phyloP scores from a whole-genome alignment of 2,888 invertebrate genomes.

The Romanomermis culicivorax region DNA sequence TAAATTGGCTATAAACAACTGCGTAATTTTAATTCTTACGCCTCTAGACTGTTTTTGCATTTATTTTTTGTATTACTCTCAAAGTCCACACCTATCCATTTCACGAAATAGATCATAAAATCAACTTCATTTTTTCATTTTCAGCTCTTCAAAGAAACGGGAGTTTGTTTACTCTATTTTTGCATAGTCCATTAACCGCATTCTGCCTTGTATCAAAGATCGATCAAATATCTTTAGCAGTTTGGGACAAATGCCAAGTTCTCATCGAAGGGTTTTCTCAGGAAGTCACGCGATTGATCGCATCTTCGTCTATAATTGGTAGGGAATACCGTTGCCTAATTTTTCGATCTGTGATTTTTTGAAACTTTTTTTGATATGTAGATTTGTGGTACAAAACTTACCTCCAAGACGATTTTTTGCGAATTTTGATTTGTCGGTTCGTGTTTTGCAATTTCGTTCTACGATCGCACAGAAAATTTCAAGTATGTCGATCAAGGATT shows the following conservation, averaged over 20 bases:
- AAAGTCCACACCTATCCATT: too few relatives aligned
- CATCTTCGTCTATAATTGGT: slow-evolving; percentile 54
- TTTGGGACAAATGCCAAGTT: slow-evolving; percentile 73
- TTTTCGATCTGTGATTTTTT: too few relatives aligned
- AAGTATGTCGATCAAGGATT: too few relatives aligned
- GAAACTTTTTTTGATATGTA: slow-evolving; percentile 18
- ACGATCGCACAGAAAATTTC: slow-evolving; percentile 57
- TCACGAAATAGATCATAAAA: too few relatives aligned
- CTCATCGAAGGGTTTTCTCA: slow-evolving; percentile 68
- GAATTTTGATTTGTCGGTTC: slow-evolving; percentile 63
- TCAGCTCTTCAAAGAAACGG: slow-evolving; percentile 45
- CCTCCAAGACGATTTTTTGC: slow-evolving; percentile 80
- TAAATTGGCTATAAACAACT: too few relatives aligned
- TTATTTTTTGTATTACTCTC: too few relatives aligned
- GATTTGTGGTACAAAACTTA: slow-evolving; percentile 46
- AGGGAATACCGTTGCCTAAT: too few relatives aligned
- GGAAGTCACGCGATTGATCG: slow-evolving; percentile 61
- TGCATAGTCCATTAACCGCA: slow-evolving; percentile 75
- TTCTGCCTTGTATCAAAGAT: slow-evolving; percentile 76
- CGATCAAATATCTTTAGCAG: slow-evolving; percentile 54
- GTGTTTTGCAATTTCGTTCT: slow-evolving; percentile 78
- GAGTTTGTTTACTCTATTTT: slow-evolving; percentile 76
- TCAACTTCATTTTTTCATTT: too few relatives aligned
- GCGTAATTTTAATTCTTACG: slow-evolving; percentile 32
- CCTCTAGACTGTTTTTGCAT: background rate